Percentiles rank a stretch among this genome's conserved stretches.
These are phyloP conservation scores for Aphelenchoides avenae DNA, from an alignment of 1,140 invertebrate species.

Conservation along the genomic window DNA sequence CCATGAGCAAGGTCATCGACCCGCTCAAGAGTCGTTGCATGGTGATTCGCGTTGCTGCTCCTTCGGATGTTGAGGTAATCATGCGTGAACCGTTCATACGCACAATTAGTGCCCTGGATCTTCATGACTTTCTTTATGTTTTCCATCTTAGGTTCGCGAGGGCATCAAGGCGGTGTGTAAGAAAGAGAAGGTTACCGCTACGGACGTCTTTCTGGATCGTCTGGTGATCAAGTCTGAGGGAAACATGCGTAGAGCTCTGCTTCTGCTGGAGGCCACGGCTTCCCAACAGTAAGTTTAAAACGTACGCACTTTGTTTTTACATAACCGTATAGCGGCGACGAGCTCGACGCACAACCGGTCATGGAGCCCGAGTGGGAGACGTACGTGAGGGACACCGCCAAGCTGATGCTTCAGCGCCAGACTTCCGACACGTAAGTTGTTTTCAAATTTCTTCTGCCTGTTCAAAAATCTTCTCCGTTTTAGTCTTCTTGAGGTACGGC, in stretches of 20 bases:
- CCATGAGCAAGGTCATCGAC: conserved; percentile 86
- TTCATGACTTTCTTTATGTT: conserved; percentile 16
- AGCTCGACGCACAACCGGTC: conserved; percentile 77
- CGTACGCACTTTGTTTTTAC: background rate
- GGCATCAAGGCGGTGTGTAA: conserved; percentile 72
- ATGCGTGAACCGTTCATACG: background rate
- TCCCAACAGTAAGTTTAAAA: conserved; percentile 76
- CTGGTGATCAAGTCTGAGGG: conserved; percentile 77
- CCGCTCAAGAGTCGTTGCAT: conserved; percentile 91
- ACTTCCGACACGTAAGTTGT: conserved; percentile 69
- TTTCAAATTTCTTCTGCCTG: conserved; percentile 7
- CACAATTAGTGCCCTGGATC: conserved; percentile 9
- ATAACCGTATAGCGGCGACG: conserved; percentile 61
- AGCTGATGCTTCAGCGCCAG: conserved; percentile 80
- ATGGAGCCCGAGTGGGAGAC: conserved; percentile 86
- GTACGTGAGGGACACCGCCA: conserved; percentile 80
- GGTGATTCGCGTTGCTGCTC: conserved; percentile 81
- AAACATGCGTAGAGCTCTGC: conserved; percentile 84
- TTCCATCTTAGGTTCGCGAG: conserved; percentile 31
- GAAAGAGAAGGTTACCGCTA: conserved; percentile 77
- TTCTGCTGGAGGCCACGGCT: conserved; percentile 89
- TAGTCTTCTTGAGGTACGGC: conserved; percentile 74
- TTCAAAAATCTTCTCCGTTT: background rate
- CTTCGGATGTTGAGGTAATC: conserved; percentile 73
- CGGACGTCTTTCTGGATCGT: conserved; percentile 71